phyloP scores from a whole-genome alignment of 23 tunicate genomes.

The Halocynthia aurantium region DNA sequence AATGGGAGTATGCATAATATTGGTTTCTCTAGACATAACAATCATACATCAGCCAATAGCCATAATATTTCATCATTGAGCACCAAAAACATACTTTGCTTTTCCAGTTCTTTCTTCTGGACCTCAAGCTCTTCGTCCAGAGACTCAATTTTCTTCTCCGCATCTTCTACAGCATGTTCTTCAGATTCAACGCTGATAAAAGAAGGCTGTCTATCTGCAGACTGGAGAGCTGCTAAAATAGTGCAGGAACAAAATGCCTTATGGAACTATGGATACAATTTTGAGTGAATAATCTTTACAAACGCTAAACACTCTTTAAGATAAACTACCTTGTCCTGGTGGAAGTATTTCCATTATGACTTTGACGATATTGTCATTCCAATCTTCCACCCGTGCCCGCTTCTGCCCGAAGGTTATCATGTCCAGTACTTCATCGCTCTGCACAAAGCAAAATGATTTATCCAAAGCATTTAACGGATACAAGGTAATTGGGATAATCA shows the following conservation, averaged over 20 bases:
- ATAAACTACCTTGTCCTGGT: slow-evolving; percentile 74
- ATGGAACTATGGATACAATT: neutral
- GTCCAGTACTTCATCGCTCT: slow-evolving; percentile 66
- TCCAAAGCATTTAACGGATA: no score
- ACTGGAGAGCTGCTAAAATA: slow-evolving; percentile 2
- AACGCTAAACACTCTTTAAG: neutral
- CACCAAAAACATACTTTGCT: slow-evolving; percentile 3
- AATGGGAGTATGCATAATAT: no score
- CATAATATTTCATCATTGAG: neutral
- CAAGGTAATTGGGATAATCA: no score
- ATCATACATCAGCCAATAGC: no score
- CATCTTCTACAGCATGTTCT: slow-evolving; percentile 30
- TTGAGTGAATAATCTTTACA: neutral
- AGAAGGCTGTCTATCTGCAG: slow-evolving; percentile 34
- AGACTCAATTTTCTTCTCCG: slow-evolving; percentile 5
- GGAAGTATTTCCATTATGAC: slow-evolving; percentile 64
- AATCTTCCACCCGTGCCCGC: slow-evolving; percentile 63
- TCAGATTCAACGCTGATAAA: slow-evolving; percentile 53
- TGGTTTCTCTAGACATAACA: no score
- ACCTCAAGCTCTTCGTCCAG: slow-evolving; percentile 39
- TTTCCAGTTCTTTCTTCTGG: slow-evolving; percentile 47
- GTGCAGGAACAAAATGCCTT: neutral
- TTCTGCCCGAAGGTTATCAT: slow-evolving; percentile 51
- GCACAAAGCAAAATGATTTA: neutral
- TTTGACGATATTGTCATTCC: slow-evolving; percentile 82